Conservation (phyloP, 2,888 invertebrate species). For the Andrena marginata region DNA sequence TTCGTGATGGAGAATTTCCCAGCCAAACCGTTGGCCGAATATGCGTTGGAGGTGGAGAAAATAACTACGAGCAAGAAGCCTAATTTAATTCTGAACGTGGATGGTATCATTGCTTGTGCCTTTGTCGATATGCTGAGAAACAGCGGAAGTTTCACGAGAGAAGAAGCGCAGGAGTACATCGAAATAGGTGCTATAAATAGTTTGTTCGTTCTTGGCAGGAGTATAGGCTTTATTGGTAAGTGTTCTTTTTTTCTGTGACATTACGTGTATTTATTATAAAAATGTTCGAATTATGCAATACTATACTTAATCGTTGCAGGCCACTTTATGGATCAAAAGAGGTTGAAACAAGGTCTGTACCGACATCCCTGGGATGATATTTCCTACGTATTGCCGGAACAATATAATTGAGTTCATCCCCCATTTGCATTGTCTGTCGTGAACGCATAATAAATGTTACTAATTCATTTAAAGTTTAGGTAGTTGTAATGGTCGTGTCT, state of each 20-base stretch:
- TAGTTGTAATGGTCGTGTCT: conserved; percentile 34
- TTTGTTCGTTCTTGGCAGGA: conserved; percentile 98
- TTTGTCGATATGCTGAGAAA: conserved; percentile 98
- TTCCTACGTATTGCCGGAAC: conserved; percentile 93
- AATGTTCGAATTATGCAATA: background rate
- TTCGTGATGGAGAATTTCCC: conserved; percentile 98
- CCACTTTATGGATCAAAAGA: conserved; percentile 99
- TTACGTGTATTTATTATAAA: background rate
- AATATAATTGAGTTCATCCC: conserved; percentile 85
- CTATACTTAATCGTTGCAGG: conserved; percentile 85
- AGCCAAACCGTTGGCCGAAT: conserved; percentile 96
- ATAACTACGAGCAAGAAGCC: conserved; percentile 99
- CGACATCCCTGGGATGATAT: conserved; percentile 99
- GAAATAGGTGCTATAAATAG: conserved; percentile 99
- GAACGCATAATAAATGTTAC: conserved; percentile 68
- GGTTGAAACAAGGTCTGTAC: conserved; percentile 99
- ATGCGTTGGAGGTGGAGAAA: conserved; percentile 99
- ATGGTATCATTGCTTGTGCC: conserved; percentile 98
- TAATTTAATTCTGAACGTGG: conserved; percentile 99
- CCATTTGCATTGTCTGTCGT: conserved; percentile 65
- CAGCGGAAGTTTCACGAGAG: conserved; percentile 97
- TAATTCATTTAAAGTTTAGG: conserved; percentile 54
- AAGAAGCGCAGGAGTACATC: conserved; percentile 99
- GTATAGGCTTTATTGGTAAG: conserved; percentile 98
- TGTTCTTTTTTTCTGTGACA: conserved; percentile 14